Percentiles rank a stretch among this genome's conserved stretches.
These are phyloP conservation scores for Heteronetta atricapilla DNA, from an alignment of 2,113 vertebrate genomes.

Conservation along the genomic window DNA sequence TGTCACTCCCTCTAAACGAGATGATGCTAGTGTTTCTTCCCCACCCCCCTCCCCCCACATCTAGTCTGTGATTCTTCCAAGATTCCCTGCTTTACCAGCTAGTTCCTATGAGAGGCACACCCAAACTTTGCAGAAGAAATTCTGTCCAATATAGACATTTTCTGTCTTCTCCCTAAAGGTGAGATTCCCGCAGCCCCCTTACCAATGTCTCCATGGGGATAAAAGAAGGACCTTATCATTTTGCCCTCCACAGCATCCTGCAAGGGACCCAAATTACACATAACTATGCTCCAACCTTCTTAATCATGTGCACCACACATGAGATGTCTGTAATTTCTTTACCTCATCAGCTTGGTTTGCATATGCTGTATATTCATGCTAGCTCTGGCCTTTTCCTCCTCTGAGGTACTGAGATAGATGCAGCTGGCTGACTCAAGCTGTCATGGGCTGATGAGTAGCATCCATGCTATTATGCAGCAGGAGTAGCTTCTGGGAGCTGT, in stretches of 20 bases:
- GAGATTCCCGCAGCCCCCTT: not conserved
- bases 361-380: not conserved
- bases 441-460: not conserved
- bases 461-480: not conserved
- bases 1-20: not conserved
- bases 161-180: not conserved
- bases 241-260: not conserved
- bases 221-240: not conserved
- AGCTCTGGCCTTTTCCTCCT: not conserved
- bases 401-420: not conserved
- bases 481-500: not conserved
- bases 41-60: rapidly evolving
- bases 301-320: not conserved
- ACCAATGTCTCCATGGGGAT: not conserved
- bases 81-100: not conserved
- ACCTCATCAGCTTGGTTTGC: not conserved
- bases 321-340: not conserved
- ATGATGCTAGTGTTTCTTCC: not conserved
- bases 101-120: not conserved
- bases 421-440: not conserved
- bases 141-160: not conserved
- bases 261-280: not conserved
- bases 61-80: not conserved
- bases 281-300: not conserved
- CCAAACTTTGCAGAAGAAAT: not conserved